Conservation (phyloP, 2,113 vertebrate species). For the Beaufortia kweichowensis region DNA sequence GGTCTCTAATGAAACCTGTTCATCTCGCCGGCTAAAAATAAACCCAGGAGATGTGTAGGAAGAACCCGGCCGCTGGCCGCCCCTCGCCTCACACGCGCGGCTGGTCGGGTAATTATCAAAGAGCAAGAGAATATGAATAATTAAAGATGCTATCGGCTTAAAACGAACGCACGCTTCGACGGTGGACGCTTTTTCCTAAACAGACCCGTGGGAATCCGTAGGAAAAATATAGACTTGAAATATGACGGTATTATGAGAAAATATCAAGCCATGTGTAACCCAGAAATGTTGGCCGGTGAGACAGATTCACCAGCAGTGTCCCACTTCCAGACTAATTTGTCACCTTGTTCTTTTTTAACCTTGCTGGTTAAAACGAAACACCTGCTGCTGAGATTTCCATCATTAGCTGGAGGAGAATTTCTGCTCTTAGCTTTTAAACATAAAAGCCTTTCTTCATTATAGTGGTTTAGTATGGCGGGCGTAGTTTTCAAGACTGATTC, state of each 20-base stretch:
- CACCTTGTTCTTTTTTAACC: constrained; percentile 8
- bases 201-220: neutral
- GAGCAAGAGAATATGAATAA: constrained; percentile 58
- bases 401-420: constrained; percentile 1
- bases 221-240: neutral
- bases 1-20: constrained; percentile 54
- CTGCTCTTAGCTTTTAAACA: neutral
- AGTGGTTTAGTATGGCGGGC: neutral
- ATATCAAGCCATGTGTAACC: constrained; percentile 28
- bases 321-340: constrained; percentile 45
- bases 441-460: neutral
- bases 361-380: neutral
- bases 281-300: constrained; percentile 39
- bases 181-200: neutral
- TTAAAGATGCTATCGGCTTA: constrained; percentile 62
- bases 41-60: constrained; percentile 11
- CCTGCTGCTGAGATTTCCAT: constrained; percentile 5
- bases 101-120: constrained; percentile 63
- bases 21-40: constrained; percentile 51
- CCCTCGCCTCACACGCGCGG: constrained; percentile 47
- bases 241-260: neutral
- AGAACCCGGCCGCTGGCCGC: constrained; percentile 28
- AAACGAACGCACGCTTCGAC: constrained; percentile 13
- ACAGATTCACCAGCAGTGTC: constrained; percentile 26
- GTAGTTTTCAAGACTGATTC: no score